Percentiles rank a stretch among this genome's conserved stretches.
Conservation (phyloP, 2,797 vertebrate species). For the Argyrosomus regius region DNA sequence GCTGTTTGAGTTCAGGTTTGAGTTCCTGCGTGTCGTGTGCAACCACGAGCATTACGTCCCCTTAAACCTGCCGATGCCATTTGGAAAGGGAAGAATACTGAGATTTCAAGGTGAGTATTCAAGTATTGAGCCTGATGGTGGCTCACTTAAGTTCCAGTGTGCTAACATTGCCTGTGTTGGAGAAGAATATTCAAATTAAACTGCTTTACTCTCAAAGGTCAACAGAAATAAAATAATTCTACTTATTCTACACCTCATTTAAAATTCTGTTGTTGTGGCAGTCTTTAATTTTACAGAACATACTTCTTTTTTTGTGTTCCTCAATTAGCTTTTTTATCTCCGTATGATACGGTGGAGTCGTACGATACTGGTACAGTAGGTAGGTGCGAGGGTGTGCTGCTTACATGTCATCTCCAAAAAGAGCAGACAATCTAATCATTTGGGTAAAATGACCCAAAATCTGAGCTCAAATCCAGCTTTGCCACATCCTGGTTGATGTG, state of each 20-base stretch:
- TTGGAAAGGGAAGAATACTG: conserved; percentile 95
- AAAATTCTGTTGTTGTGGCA: neutral
- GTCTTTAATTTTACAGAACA: conserved; percentile 39
- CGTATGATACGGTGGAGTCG: conserved; percentile 82
- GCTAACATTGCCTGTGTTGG: neutral
- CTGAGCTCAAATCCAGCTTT: conserved; percentile 24
- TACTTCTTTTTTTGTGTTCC: conserved; percentile 70
- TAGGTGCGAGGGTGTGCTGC: conserved; percentile 81
- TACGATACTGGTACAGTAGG: conserved; percentile 82
- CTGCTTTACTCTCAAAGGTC: neutral
- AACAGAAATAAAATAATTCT: neutral
- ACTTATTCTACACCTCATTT: neutral
- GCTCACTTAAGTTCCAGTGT: neutral
- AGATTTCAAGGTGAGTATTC: conserved; percentile 93
- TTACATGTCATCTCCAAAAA: conserved; percentile 58
- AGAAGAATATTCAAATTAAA: neutral
- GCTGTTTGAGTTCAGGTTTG: conserved; percentile 98
- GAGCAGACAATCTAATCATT: conserved; percentile 40
- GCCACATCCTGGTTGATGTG: conserved; percentile 12
- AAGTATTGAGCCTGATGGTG: neutral
- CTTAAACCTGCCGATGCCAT: conserved; percentile 97
- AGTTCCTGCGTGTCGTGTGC: conserved; percentile 96
- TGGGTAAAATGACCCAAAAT: conserved; percentile 31
- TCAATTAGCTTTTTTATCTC: conserved; percentile 86
- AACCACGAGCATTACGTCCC: conserved; percentile 98